Conservation (phyloP, 2,797 vertebrate genomes). For the Tangara arthus region DNA sequence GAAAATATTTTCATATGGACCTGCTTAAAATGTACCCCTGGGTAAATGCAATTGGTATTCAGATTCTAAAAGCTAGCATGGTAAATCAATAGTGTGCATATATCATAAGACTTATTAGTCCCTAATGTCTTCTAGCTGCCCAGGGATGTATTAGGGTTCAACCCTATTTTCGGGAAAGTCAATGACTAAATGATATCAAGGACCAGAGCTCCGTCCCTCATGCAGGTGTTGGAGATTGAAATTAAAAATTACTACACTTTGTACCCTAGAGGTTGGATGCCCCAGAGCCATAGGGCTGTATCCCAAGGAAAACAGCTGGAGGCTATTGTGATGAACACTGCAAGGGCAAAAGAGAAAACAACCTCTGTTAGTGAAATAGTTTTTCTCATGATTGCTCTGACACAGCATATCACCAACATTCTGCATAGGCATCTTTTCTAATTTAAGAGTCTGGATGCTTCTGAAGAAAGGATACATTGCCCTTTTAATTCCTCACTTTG, state of each 20-base stretch:
- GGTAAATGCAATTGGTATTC: background rate
- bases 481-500: background rate
- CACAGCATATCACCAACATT: background rate
- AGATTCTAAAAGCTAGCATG: background rate
- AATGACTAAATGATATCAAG: background rate
- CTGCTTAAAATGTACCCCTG: background rate
- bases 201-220: background rate
- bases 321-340: background rate
- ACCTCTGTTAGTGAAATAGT: background rate
- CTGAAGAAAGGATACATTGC: background rate
- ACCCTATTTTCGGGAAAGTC: background rate
- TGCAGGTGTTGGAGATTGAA: constrained; percentile 15
- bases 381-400: background rate
- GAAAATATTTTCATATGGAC: constrained; percentile 35
- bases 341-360: background rate
- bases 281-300: background rate
- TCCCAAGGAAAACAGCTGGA: constrained; percentile 24
- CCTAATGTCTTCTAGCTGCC: background rate
- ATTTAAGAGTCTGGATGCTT: background rate
- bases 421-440: background rate
- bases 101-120: constrained; percentile 41
- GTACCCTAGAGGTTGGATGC: background rate
- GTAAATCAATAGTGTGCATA: constrained; percentile 10
- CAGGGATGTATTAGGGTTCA: background rate
- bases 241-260: background rate